These are phyloP conservation scores for Eulithis testata DNA, from an alignment of 2,888 invertebrate genomes.

Conservation along the genomic window DNA sequence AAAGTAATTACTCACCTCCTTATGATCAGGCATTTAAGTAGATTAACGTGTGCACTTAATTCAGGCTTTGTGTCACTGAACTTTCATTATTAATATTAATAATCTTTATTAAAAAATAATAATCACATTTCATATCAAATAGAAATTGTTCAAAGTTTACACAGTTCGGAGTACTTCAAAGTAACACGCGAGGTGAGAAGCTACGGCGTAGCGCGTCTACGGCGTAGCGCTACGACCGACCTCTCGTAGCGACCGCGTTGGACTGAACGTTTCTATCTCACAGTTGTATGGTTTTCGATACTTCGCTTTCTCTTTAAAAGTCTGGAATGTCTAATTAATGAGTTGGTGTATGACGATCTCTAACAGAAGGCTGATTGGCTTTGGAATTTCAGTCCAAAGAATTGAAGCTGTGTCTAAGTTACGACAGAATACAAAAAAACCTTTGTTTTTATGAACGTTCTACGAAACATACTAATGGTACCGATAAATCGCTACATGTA, in stretches of 20 bases:
- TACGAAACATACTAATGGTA: too few relatives aligned
- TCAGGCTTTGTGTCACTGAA: slow-evolving; percentile 47
- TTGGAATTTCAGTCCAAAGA: not conserved
- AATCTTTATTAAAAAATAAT: slow-evolving; percentile 8
- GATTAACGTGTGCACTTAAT: slow-evolving; percentile 69
- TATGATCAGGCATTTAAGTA: slow-evolving; percentile 69
- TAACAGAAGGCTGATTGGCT: not conserved
- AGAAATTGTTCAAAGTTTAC: slow-evolving; percentile 26
- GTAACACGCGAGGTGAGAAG: slow-evolving; percentile 35
- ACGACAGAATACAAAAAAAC: too few relatives aligned
- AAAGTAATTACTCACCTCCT: slow-evolving; percentile 67
- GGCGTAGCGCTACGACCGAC: slow-evolving; percentile 69
- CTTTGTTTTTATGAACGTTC: too few relatives aligned
- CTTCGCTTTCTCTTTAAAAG: slow-evolving; percentile 60
- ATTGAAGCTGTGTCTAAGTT: too few relatives aligned
- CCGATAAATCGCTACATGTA: too few relatives aligned
- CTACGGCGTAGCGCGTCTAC: slow-evolving; percentile 59
- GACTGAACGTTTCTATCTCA: slow-evolving; percentile 60
- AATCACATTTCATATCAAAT: slow-evolving; percentile 32
- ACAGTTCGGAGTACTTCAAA: slow-evolving; percentile 13
- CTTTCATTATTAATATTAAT: not conserved
- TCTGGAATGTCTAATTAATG: slow-evolving; percentile 48
- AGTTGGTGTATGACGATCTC: slow-evolving; percentile 1
- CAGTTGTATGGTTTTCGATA: slow-evolving; percentile 52
- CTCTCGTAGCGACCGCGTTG: slow-evolving; percentile 65